A percentile compares a stretch with the other conserved stretches of the same genome.
phyloP scores from a whole-genome alignment of 2,113 vertebrate genomes.

The Paramormyrops kingsleyae region DNA sequence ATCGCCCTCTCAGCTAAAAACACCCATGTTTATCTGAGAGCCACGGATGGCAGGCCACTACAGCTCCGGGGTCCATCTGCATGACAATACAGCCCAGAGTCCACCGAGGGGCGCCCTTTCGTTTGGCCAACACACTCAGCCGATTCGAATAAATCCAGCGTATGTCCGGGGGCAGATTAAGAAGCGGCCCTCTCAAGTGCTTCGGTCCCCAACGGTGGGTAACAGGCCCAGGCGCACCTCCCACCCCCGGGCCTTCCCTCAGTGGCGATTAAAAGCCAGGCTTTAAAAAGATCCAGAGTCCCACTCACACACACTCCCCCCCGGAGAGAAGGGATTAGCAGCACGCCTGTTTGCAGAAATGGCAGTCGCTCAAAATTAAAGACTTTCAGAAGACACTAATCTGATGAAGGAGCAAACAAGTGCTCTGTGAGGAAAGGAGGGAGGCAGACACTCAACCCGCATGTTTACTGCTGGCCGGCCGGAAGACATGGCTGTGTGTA shows the following conservation, averaged over 20 bases:
- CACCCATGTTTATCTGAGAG: conserved; percentile 48
- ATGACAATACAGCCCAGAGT: conserved; percentile 50
- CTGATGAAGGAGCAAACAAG: conserved; percentile 51
- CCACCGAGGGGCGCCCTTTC: conserved; percentile 38
- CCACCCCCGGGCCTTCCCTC: conserved; percentile 29
- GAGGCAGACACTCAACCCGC: not conserved
- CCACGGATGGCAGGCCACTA: conserved; percentile 43
- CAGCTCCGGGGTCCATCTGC: conserved; percentile 47
- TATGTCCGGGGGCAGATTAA: conserved; percentile 42
- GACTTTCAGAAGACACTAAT: conserved; percentile 60
- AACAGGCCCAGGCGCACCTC: conserved; percentile 23
- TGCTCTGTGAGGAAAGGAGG: not conserved
- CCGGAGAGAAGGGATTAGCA: conserved; percentile 54
- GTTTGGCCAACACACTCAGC: conserved; percentile 41
- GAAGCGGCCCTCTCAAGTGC: conserved; percentile 40
- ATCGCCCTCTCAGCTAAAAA: conserved; percentile 37
- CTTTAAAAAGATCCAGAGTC: conserved; percentile 51
- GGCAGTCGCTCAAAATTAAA: conserved; percentile 60
- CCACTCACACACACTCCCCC: conserved; percentile 23
- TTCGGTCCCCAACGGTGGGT: conserved; percentile 33
- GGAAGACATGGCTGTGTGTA: not conserved
- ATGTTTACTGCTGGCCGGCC: not conserved
- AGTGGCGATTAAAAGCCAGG: conserved; percentile 48
- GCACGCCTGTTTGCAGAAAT: conserved; percentile 54
- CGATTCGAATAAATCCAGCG: conserved; percentile 43